Percentiles rank a stretch among this genome's conserved stretches.
These are phyloP conservation scores for Agrotis clavis DNA, from an alignment of 2,888 invertebrate species.

Conservation along the genomic window DNA sequence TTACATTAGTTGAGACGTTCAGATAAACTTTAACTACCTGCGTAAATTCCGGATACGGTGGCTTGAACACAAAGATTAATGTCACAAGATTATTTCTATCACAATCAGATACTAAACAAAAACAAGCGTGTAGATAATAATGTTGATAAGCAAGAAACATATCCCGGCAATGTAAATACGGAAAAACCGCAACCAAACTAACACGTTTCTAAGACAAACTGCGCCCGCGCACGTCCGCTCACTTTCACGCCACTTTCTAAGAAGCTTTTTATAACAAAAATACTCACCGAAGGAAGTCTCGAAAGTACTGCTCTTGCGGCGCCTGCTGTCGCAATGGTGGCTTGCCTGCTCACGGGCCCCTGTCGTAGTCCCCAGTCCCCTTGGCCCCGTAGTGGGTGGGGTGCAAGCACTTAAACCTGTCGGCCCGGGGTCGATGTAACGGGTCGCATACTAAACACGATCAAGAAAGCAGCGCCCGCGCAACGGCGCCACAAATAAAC, in stretches of 20 bases:
- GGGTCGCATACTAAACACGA: slow-evolving; percentile 83
- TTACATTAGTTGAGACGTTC: too few species aligned
- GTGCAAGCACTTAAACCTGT: slow-evolving; percentile 79
- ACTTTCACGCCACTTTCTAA: slow-evolving; percentile 79
- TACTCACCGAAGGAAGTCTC: slow-evolving; percentile 81
- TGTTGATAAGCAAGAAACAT: slow-evolving; percentile 1
- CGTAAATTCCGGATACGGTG: not conserved
- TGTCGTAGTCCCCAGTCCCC: slow-evolving; percentile 46
- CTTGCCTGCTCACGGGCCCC: slow-evolving; percentile 51
- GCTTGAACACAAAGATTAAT: not conserved
- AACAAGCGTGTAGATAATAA: not conserved
- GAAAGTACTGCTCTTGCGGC: slow-evolving; percentile 75
- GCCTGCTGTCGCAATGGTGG: slow-evolving; percentile 72
- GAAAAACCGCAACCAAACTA: slow-evolving; percentile 20
- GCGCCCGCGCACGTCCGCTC: slow-evolving; percentile 38
- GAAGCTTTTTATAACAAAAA: slow-evolving; percentile 66
- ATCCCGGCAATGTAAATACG: slow-evolving; percentile 12
- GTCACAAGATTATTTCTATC: not conserved
- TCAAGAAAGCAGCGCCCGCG: slow-evolving; percentile 72
- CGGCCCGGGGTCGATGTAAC: slow-evolving; percentile 84
- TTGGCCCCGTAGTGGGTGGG: slow-evolving; percentile 71
- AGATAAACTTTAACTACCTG: not conserved
- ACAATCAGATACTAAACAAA: slow-evolving; percentile 10
- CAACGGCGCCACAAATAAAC: slow-evolving; percentile 35
- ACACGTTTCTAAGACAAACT: slow-evolving; percentile 29